Base-by-base conservation (phyloP, 2,797 vertebrate genomes). In the Enteromius anoplus region DNA sequence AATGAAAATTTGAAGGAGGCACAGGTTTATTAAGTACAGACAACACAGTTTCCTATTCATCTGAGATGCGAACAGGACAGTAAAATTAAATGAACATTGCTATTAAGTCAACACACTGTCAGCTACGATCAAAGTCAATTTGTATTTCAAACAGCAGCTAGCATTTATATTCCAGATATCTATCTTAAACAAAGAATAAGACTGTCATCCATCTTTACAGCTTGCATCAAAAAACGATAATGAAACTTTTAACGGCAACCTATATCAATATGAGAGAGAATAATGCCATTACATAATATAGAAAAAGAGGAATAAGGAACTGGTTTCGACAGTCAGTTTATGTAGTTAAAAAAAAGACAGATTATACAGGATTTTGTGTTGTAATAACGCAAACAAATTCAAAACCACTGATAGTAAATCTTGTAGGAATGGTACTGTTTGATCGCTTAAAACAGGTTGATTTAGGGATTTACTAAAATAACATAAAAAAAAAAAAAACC, bases 111-210 rank as follows among this genome's bases (percentile, higher is more conserved):
- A 29, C 19, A 77, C 15, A 64, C 34, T 0, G 78, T 58, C 65
- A 71, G 37, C 51, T 55, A 71, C 10, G 23, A 70, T 58, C 51
- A 81, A 60, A 70, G 51, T 29, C 3, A 23, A 62, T 29, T 62
- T 75, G 37, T 5, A 42, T 42, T 12, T 78, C 23, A 80, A 80
- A 65, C 47, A 81, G 80, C 45, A 82, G 80, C 45, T 53, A 65
- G 32, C 32, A 40, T 53, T 26, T 75, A 21, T 21, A 53, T 64
- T 32, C 29, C 64, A 40, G 62, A 81, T 47, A 26, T 77, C 75
- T 45, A 47, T 23, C 40, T 75, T 60, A 60, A 60, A 75, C 73
- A 64, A n/a, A 49, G 17, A 21, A 55, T 15, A 47, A 23, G 29
- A 37, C 4, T 23, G n/a, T 32, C 53, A 60, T 76, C 21, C 34